Evolutionary conservation across 1,140 invertebrate species (phyloP).

Genomic region (Littorina saxatilis): DNA sequence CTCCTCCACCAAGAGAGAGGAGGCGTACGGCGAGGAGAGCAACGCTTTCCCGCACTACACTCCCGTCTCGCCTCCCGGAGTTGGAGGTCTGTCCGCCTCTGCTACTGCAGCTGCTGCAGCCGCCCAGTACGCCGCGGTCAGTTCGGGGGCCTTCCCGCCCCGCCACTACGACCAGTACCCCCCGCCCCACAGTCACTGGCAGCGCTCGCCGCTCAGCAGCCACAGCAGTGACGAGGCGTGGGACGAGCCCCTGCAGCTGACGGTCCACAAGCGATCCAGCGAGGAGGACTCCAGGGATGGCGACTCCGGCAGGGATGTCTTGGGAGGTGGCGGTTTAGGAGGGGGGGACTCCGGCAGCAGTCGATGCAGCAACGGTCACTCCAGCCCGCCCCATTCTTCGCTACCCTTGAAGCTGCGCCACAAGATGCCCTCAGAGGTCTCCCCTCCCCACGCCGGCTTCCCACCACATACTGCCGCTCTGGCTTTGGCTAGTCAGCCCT

Average conservation of each 20-base stretch:
- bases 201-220: constrained; percentile 39
- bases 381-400: constrained; percentile 49
- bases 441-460: constrained; percentile 28
- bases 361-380: constrained; percentile 3
- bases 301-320: background rate
- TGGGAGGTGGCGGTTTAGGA: background rate
- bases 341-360: constrained; percentile 30
- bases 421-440: constrained; percentile 54
- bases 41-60: background rate
- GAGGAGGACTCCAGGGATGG: constrained; percentile 14
- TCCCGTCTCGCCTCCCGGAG: background rate
- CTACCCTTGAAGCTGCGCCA: constrained; percentile 68
- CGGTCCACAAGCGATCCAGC: constrained; percentile 41
- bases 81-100: constrained; percentile 13
- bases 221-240: constrained; percentile 45
- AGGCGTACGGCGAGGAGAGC: background rate
- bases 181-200: background rate
- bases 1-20: background rate
- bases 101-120: constrained; percentile 13
- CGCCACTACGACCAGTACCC: constrained; percentile 1
- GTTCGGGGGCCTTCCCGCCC: constrained; percentile 2
- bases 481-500: constrained; percentile 52
- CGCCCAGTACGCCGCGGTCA: constrained; percentile 1
- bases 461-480: constrained; percentile 38
- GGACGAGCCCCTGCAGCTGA: constrained; percentile 55